These are phyloP conservation scores for Apotomis betuletana DNA, from an alignment of 2,888 invertebrate species.

Conservation along the genomic window DNA sequence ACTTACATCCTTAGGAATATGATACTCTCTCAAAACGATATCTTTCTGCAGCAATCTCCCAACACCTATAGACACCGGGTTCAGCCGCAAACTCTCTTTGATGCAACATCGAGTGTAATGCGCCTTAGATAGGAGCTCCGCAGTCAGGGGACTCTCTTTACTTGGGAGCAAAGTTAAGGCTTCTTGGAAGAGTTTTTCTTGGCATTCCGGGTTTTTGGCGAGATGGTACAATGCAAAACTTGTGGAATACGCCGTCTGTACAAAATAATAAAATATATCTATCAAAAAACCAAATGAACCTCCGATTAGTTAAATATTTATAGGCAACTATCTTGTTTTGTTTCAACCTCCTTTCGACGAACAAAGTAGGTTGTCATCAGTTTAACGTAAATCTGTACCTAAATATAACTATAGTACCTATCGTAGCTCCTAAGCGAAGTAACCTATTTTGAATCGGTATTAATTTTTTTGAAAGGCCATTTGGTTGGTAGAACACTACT, in stretches of 20 bases:
- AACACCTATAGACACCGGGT: constrained; percentile 92
- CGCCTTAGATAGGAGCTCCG: constrained; percentile 84
- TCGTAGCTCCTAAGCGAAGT: no score
- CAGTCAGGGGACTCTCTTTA: constrained; percentile 78
- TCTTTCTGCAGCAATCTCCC: constrained; percentile 89
- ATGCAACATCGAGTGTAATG: constrained; percentile 90
- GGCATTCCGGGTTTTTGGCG: constrained; percentile 86
- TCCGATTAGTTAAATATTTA: no score
- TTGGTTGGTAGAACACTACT: no score
- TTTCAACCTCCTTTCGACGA: no score
- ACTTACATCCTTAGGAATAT: constrained; percentile 90
- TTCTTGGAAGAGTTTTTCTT: constrained; percentile 87
- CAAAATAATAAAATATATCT: constrained; percentile 29
- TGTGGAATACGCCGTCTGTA: constrained; percentile 89
- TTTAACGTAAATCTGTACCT: no score
- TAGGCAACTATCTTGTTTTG: no score
- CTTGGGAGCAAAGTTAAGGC: constrained; percentile 81
- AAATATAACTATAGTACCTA: no score
- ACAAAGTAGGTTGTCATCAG: no score
- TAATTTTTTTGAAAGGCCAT: no score
- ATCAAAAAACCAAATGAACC: no score
- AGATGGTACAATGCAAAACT: constrained; percentile 92
- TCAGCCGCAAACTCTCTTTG: constrained; percentile 92
- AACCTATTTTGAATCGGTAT: no score
- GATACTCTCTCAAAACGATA: constrained; percentile 87